Percentiles rank a stretch among this genome's conserved stretches.
Conservation (phyloP, 2,888 invertebrate genomes). For the Temnothorax ravouxi region DNA sequence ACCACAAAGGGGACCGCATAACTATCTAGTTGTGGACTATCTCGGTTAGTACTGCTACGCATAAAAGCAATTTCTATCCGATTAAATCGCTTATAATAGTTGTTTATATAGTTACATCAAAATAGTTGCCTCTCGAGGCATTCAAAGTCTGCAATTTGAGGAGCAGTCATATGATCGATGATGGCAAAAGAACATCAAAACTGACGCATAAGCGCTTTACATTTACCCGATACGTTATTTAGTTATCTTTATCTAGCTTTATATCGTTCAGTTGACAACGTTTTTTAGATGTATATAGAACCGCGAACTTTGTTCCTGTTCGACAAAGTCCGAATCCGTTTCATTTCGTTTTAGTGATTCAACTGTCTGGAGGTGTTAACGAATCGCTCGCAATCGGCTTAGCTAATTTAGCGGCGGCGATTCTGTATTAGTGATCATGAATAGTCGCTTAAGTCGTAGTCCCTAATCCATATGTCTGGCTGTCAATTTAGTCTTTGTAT, state of each 20-base stretch:
- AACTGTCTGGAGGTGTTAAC: conserved; percentile 57
- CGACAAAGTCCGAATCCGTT: conserved; percentile 6
- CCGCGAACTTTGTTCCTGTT: conserved; percentile 28
- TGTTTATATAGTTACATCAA: conserved; percentile 34
- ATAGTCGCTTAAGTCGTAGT: conserved; percentile 69
- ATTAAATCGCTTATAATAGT: conserved; percentile 44
- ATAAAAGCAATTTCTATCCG: conserved; percentile 38
- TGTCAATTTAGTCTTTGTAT: conserved; percentile 78
- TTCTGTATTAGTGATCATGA: conserved; percentile 64
- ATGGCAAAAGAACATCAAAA: conserved; percentile 2
- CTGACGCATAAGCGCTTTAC: conserved; percentile 33
- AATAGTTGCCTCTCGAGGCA: conserved; percentile 20
- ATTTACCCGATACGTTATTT: conserved; percentile 38
- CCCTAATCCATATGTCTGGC: conserved; percentile 66
- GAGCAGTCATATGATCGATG: conserved; percentile 20
- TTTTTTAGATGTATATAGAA: conserved; percentile 45
- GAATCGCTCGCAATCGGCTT: conserved; percentile 63
- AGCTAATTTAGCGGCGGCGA: conserved; percentile 70
- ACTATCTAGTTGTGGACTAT: conserved; percentile 12
- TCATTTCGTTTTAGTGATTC: conserved; percentile 39
- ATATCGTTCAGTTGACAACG: conserved; percentile 38
- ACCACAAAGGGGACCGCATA: conserved; percentile 47
- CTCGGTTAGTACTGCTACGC: conserved; percentile 44
- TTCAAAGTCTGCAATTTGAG: conserved; percentile 4
- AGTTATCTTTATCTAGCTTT: conserved; percentile 46